Conservation (phyloP, 2,888 invertebrate genomes). For the Pristionchus entomophagus region DNA sequence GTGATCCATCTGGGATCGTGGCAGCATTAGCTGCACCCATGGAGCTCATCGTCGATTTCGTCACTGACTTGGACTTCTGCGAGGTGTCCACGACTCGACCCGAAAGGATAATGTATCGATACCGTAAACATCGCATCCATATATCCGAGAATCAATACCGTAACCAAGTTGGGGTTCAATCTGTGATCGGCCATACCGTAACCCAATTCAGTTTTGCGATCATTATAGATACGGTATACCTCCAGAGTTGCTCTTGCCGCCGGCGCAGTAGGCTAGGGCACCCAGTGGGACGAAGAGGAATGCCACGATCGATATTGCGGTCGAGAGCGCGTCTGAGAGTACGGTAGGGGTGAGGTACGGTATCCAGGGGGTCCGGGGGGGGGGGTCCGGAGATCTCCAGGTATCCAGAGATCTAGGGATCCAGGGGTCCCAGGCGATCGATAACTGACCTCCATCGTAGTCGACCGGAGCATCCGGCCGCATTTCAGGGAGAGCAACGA, state of each 20-base stretch:
- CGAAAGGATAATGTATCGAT: not conserved
- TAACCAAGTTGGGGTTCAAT: not conserved
- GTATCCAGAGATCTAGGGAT: too few relatives aligned
- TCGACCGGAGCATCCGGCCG: not conserved
- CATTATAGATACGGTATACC: constrained; percentile 23
- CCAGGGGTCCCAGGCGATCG: too few relatives aligned
- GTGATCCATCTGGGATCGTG: not conserved
- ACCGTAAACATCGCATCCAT: too few relatives aligned
- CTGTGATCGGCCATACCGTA: not conserved
- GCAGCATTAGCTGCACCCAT: too few relatives aligned
- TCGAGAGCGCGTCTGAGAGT: not conserved
- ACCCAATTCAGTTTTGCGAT: too few relatives aligned
- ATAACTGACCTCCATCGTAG: not conserved
- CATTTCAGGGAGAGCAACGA: not conserved
- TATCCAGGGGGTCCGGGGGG: too few relatives aligned
- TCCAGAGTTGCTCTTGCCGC: not conserved
- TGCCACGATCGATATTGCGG: not conserved
- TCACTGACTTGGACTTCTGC: not conserved
- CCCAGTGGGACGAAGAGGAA: not conserved
- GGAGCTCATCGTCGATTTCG: not conserved
- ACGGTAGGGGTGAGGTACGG: not conserved
- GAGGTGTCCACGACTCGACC: not conserved
- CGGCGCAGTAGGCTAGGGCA: not conserved
- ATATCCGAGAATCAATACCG: not conserved
- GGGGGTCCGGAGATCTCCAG: too few relatives aligned